Base-by-base conservation (phyloP, 2,888 invertebrate genomes). In the Eupeodes latifasciatus region DNA sequence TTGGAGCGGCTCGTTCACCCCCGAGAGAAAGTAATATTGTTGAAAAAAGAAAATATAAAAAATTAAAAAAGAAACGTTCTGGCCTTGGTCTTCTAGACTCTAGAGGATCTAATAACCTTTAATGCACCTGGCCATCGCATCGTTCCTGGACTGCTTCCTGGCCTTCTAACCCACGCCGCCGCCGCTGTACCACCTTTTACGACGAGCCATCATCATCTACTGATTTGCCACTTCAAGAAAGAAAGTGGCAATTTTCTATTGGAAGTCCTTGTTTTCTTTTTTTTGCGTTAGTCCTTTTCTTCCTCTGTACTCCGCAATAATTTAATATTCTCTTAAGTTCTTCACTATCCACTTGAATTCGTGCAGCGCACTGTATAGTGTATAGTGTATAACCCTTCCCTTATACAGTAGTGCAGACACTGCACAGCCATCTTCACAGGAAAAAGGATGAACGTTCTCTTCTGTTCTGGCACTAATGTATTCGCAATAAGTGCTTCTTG, bases 401-500 rank as follows among this genome's bases (percentile, higher is more conserved):
- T 27, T 27, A 27, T 27, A 27, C 27, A 27, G 27, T 27, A 40
- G 19, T 9, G 0, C 40, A 40, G 40, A 40, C 5, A 40, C 9
- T 40, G 40, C 40, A 40, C 5, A 27, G 2, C 27, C 27, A 7
- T 40, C 40, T 9, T 40, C 40, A 9, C 40, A 40, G 40, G 40
- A 40, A 40, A n/a, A 44, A 59, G 59, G 34, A 59, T 14, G 57
- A 57, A 53, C 49, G 27, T 49, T 69, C 61, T 19, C 36, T 51
- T 16, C n/a, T 6, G 62, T 36, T 51, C 36, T 57, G 53, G 67
- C 72, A 81, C 78, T 88, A 88, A 88, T 88, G 85, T 85, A 85
- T 85, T 88, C 88, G 81, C 78, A 88, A 88, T 88, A 88, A 85
- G 88, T 88, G 78, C 81, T 88, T 81, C 81, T 81, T 80, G 59